Evolutionary conservation across 2,113 vertebrate species (phyloP).

Genomic region (Oncorhynchus mykiss): DNA sequence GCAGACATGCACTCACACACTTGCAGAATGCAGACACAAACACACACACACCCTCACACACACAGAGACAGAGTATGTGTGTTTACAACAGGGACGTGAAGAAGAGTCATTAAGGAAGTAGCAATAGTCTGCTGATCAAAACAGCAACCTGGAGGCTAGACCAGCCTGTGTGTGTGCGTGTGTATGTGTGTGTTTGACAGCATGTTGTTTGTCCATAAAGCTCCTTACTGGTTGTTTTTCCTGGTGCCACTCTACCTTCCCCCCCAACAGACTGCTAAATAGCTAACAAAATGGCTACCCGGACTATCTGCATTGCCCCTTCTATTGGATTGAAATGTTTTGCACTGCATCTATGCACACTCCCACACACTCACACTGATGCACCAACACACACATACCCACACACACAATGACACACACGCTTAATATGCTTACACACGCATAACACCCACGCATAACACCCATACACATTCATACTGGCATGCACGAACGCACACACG

Average conservation of each 20-base stretch:
- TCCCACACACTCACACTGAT: too few relatives aligned
- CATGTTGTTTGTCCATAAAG: neutral
- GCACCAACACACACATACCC: neutral
- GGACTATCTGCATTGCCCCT: too few relatives aligned
- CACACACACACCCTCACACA: neutral
- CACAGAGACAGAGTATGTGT: neutral
- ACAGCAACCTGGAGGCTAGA: neutral
- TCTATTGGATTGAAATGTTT: too few relatives aligned
- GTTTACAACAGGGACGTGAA: neutral
- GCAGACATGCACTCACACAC: neutral
- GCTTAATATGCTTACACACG: too few relatives aligned
- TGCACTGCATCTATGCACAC: too few relatives aligned
- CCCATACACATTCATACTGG: too few relatives aligned
- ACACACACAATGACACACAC: neutral
- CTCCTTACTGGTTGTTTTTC: slow-evolving; percentile 1
- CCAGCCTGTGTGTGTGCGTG: neutral
- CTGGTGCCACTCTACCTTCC: neutral
- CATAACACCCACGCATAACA: too few relatives aligned
- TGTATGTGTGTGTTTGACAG: neutral
- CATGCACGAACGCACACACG: too few relatives aligned
- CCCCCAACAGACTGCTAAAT: too few relatives aligned
- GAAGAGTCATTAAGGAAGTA: neutral
- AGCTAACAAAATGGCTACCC: too few relatives aligned
- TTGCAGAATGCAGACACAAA: neutral
- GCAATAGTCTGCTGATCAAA: neutral